Evolutionary conservation across 2,797 vertebrate species (phyloP), one percentile per base, ranked within the genome.

Genomic region (Acrossocheilus wenchowensis): DNA sequence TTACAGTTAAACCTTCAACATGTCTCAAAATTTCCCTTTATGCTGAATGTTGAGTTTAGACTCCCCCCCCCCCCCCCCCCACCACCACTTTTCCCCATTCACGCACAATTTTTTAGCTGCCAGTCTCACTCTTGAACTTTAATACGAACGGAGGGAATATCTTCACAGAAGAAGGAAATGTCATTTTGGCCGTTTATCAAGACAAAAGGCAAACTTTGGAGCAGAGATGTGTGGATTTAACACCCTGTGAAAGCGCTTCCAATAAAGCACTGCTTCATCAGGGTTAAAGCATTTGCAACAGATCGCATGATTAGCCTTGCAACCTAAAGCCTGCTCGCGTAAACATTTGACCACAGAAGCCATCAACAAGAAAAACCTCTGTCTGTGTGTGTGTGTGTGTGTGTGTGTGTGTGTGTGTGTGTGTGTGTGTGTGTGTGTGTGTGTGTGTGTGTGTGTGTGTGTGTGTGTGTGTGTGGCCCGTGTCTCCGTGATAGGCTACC

Each of bases 311-410:
- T 62, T 26, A 62, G 82, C 57, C 54, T 72, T 60, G n/a, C 72
- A 73, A 43, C 36, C 50, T 41, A 72, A 82, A 68, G 48, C 23
- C 48, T 62, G 54, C n/a, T 34, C 19, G 26, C 12, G 0, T 69
- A 66, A 36, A 83, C 71, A 60, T 64, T 45, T 75, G 71, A 75
- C 71, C 72, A 60, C 69, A 60, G 69, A 45, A 83, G 19, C 36
- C 48, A 73, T 57, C 68, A 26, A 57, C 52, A 34, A 39, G 43
- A 52, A 34, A 39, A 23, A 74, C 41, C 36, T 21, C 8, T 6
- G 34, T 45, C 52, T 54, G 57, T 41, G 30, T 34, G 30, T 11
- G 88, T 87, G 86, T 88, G 75, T 82, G 78, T 41, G 26, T 26
- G 26, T 26, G 26, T 26, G 26, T 26, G 26, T 26, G 26, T 26